Evolutionary conservation across 1,140 invertebrate genomes (phyloP), one percentile per base, ranked within the genome.

Genomic region (Zaprionus kolodkinae): DNA sequence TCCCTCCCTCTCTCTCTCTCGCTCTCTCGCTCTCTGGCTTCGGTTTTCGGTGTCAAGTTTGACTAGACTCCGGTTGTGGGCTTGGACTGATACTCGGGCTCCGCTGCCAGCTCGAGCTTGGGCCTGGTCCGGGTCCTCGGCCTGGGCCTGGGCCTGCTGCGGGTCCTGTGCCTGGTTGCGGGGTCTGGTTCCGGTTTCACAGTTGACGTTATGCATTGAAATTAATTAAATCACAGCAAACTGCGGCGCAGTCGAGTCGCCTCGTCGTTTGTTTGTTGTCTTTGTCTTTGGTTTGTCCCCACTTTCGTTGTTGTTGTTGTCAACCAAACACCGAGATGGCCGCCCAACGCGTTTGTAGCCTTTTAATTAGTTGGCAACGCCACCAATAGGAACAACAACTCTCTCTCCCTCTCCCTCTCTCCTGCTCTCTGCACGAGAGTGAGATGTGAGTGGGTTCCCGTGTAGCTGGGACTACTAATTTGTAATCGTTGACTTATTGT

Each of bases 181-280:
- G 82, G 70, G 66, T 80, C 62, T 76, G 84, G 81, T 85, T 88
- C 85, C 78, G 85, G 85, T 91, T 91, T 84, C 78, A 74, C 76
- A 91, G 88, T 87, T 90, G 87, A 86, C 78, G 87, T 91, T 91
- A 84, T 91, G 87, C 87, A 84, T 91, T 84, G 83, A 91, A 91
- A 87, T 87, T 91, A 91, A 91, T 91, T 91, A 91, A 91, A 91
- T 91, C 87, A 87, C 87, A 84, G 87, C 73, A 76, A 87, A 71
- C 79, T 74, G 69, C 69, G 78, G 43, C 72, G 57, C 67, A 76
- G 64, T 77, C 54, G 65, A 76, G 64, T 77, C 54, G 65, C 64
- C 45, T 21, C 45, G 38, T 21, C 54, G 59, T 66, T 72, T 76
- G 73, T 76, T 76, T 72, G 74, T 72, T 76, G 74, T 67, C 63